phyloP scores from a whole-genome alignment of 2,888 invertebrate species.

The Oscheius sp. region DNA sequence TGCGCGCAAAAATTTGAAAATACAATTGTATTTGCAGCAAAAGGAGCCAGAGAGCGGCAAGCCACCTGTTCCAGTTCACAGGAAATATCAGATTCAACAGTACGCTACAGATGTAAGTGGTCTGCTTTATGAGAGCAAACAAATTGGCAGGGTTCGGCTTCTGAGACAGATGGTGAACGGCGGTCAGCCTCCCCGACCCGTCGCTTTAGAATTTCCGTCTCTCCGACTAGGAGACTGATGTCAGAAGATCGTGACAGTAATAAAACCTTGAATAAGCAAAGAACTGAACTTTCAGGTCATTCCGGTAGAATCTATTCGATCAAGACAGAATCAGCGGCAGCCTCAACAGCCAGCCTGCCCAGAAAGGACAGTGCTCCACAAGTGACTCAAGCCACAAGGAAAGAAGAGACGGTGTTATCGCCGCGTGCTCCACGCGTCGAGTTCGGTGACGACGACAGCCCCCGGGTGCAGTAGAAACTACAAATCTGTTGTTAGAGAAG shows the following conservation, averaged over 20 bases:
- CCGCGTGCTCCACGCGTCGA: slow-evolving; percentile 66
- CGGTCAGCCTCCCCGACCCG: slow-evolving; percentile 48
- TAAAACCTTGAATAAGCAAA: neutral
- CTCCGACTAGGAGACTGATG: slow-evolving; percentile 63
- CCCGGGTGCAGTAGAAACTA: slow-evolving; percentile 49
- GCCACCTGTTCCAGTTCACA: slow-evolving; percentile 35
- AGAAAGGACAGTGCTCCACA: slow-evolving; percentile 16
- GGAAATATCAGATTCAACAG: slow-evolving; percentile 26
- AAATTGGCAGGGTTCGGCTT: slow-evolving; percentile 13
- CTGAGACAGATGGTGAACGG: slow-evolving; percentile 22
- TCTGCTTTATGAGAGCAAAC: neutral
- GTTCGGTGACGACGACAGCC: slow-evolving; percentile 71
- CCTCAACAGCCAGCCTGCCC: slow-evolving; percentile 20
- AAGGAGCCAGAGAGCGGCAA: slow-evolving; percentile 5
- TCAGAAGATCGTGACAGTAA: slow-evolving; percentile 44
- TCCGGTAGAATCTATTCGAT: slow-evolving; percentile 25
- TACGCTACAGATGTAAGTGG: slow-evolving; percentile 15
- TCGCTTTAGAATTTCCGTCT: slow-evolving; percentile 70
- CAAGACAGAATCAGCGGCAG: slow-evolving; percentile 35
- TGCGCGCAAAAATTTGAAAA: too few relatives aligned
- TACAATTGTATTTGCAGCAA: neutral
- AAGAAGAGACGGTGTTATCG: slow-evolving; percentile 39
- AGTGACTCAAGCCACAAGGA: neutral
- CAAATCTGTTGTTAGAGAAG: neutral
- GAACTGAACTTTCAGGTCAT: slow-evolving; percentile 15